Conservation (phyloP, 2,888 invertebrate species). For the Lobophora halterata region DNA sequence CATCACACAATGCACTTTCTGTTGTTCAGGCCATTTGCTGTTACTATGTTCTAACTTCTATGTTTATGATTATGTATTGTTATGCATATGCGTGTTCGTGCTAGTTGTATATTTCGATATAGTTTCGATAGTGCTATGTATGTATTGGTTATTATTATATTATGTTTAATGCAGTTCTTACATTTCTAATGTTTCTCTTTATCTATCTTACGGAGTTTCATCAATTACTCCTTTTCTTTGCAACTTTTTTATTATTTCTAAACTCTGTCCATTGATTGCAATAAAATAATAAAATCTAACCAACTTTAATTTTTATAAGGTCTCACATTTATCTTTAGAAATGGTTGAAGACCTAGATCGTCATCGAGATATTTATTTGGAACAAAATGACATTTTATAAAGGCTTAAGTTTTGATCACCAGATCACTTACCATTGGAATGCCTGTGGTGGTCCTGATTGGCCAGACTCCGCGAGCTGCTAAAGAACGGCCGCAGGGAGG, state of each 20-base stretch:
- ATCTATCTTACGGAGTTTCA: too few species aligned
- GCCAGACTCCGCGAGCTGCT: slow-evolving; percentile 92
- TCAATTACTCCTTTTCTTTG: too few species aligned
- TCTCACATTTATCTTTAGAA: slow-evolving; percentile 10
- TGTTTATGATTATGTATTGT: slow-evolving; percentile 13
- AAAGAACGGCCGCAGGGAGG: slow-evolving; percentile 96
- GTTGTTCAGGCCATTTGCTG: slow-evolving; percentile 42
- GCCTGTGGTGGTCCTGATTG: slow-evolving; percentile 72
- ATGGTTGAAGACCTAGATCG: too few species aligned
- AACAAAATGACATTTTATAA: too few species aligned
- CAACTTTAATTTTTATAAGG: too few species aligned
- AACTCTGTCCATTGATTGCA: too few species aligned
- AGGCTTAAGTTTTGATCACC: slow-evolving; percentile 21
- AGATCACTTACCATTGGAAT: slow-evolving; percentile 63
- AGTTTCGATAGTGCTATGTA: slow-evolving; percentile 20
- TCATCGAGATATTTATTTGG: too few species aligned
- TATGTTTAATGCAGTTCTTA: slow-evolving; percentile 4
- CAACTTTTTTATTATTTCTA: too few species aligned
- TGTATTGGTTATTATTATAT: slow-evolving; percentile 4
- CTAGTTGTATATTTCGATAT: slow-evolving; percentile 20
- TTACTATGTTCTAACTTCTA: slow-evolving; percentile 18
- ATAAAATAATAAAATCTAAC: too few species aligned
- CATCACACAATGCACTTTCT: slow-evolving; percentile 54
- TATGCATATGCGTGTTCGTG: slow-evolving; percentile 45
- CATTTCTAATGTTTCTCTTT: too few species aligned